Conservation (phyloP, 2,797 vertebrate genomes). For the Glossophaga mutica region DNA sequence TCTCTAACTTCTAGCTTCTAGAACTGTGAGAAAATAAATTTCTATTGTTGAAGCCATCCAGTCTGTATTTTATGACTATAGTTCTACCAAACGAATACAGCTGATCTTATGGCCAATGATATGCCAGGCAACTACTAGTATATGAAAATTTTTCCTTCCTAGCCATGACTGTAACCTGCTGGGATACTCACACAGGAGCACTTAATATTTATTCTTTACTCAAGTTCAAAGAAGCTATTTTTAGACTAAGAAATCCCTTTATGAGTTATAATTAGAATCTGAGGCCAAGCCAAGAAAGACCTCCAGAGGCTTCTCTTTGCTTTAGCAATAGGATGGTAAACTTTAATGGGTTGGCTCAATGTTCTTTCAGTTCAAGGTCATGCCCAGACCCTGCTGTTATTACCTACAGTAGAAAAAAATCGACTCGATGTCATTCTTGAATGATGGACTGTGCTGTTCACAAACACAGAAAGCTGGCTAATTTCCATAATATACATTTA, state of each 20-base stretch:
- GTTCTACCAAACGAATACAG: background rate
- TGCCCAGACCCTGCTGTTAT: background rate
- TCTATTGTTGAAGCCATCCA: background rate
- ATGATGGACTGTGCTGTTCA: constrained; percentile 14
- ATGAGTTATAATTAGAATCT: constrained; percentile 52
- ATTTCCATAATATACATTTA: constrained; percentile 47
- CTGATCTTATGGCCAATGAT: background rate
- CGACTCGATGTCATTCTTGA: background rate
- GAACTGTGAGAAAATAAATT: background rate
- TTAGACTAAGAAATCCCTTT: constrained; percentile 35
- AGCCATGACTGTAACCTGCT: background rate
- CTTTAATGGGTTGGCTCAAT: background rate
- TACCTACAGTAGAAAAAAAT: background rate
- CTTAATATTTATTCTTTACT: background rate
- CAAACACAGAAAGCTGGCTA: constrained; percentile 15
- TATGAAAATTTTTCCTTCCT: background rate
- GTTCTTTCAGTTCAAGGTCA: background rate
- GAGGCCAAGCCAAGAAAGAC: constrained; percentile 20
- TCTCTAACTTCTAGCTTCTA: background rate
- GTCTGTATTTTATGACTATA: background rate
- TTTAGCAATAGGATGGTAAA: constrained; percentile 25
- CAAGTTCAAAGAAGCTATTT: constrained; percentile 42
- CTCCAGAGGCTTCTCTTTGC: constrained; percentile 35
- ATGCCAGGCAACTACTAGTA: background rate
- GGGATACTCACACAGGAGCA: background rate